A percentile compares a stretch with the other conserved stretches of the same genome.
phyloP scores from a whole-genome alignment of 2,888 invertebrate genomes.

The Linnaemya vulpina region DNA sequence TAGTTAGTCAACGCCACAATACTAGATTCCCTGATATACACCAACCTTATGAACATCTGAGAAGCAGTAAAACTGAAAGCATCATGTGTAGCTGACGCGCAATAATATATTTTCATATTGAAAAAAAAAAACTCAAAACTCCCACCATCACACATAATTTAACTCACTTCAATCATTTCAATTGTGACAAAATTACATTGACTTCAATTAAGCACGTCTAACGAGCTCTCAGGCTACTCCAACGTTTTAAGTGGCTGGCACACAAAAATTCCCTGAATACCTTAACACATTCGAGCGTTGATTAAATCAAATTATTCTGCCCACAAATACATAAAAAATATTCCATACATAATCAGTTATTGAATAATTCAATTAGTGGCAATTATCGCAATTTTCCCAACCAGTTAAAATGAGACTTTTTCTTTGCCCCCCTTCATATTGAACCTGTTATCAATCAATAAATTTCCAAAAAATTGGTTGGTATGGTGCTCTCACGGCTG shows the following conservation, averaged over 20 bases:
- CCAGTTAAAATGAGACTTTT: slow-evolving; percentile 39
- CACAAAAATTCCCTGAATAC: slow-evolving; percentile 36
- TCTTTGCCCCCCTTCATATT: slow-evolving; percentile 27
- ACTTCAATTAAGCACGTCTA: slow-evolving; percentile 33
- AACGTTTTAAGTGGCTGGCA: slow-evolving; percentile 27
- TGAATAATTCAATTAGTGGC: slow-evolving; percentile 70
- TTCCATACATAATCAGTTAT: slow-evolving; percentile 64
- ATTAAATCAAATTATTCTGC: slow-evolving; percentile 41
- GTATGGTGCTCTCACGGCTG: slow-evolving; percentile 7
- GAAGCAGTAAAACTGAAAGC: too few species aligned
- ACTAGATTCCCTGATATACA: too few species aligned
- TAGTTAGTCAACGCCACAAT: too few species aligned
- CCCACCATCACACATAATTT: slow-evolving; percentile 13
- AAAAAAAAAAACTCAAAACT: neutral
- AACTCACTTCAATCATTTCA: slow-evolving; percentile 2
- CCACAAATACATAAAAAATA: slow-evolving; percentile 24
- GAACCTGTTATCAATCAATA: slow-evolving; percentile 63
- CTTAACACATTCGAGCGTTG: slow-evolving; percentile 22
- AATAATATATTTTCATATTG: neutral
- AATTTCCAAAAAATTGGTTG: slow-evolving; percentile 48
- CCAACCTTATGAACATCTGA: too few species aligned
- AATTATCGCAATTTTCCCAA: slow-evolving; percentile 63
- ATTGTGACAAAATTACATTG: slow-evolving; percentile 11
- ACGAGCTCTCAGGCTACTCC: slow-evolving; percentile 24
- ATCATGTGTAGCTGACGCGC: too few species aligned